phyloP scores from a whole-genome alignment of 92 coral and sea anemone genomes.

The Parazoanthus darwini region DNA sequence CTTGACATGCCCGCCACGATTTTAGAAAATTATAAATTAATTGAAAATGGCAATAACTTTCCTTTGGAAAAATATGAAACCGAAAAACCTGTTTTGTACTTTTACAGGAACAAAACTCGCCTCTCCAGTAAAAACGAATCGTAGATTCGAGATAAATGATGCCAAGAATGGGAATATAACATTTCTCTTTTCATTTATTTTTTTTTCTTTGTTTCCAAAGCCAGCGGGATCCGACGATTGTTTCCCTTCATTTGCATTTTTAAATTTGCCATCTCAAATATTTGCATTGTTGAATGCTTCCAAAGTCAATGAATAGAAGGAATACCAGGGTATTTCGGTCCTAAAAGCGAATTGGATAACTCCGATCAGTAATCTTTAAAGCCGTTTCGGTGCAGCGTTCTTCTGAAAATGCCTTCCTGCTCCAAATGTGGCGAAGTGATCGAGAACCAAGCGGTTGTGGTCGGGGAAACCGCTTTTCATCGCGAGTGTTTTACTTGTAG shows the following conservation, averaged over 20 bases:
- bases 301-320: neutral
- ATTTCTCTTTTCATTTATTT: neutral
- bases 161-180: neutral
- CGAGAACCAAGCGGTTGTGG: constrained; percentile 21
- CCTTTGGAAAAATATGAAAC: neutral
- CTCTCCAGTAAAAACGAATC: neutral
- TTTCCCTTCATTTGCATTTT: constrained; percentile 32
- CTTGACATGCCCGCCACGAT: neutral
- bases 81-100: neutral
- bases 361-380: neutral
- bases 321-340: neutral
- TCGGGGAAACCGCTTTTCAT: constrained; percentile 32
- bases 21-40: neutral
- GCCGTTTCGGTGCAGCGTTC: neutral
- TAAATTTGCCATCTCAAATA: constrained; percentile 30
- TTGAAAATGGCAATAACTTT: neutral
- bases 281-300: constrained; percentile 25
- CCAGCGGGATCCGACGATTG: neutral
- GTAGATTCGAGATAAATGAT: neutral
- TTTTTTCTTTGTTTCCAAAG: neutral
- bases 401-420: constrained; percentile 21
- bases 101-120: neutral
- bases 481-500: constrained; percentile 25
- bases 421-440: constrained; percentile 29
- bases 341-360: constrained; percentile 1